Base-by-base conservation (phyloP, 2,797 vertebrate species). In the Sibirionetta formosa region DNA sequence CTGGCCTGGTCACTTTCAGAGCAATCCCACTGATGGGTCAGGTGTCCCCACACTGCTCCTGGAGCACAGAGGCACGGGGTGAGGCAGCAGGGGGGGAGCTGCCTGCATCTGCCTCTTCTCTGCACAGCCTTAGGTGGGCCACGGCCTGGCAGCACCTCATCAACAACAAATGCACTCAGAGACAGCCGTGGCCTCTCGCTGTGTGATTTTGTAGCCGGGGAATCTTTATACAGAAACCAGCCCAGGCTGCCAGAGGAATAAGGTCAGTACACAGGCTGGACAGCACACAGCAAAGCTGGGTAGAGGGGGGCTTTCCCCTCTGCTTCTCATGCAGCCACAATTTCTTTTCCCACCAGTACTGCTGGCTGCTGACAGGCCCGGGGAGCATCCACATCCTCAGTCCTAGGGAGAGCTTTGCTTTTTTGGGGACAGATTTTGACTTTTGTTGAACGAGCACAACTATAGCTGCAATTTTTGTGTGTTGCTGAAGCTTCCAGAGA, bases 401-500 rank as follows among this genome's bases (percentile, higher is more conserved):
- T 68, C 72, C 54, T 35, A 26, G 10, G 20, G 58, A 79, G n/a
- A 77, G 16, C 40, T 73, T 64, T 79, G 44, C 26, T 66, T 95
- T 88, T 82, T 60, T 44, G 73, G 50, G 82, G 53, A 40, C 73
- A 85, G 53, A 91, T 92, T 90, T 94, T 73, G 77, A 9, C 61
- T 83, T 70, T 64, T 57, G 12, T 77, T 96, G 82, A 78, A 88
- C 65, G 79, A 92, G 64, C 51, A 66, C 54, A 65, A 48, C 61
- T 81, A 53, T 51, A 78, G 69, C 35, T 89, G 64, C 60, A 85
- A 38, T 73, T 91, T 82, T 88, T 35, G 38, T 81, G 72, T n/a
- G 60, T 75, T 81, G 78, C 50, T 71, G 69, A 63, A 92, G 65
- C 58, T 94, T 88, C 75, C 90, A 93, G 78, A 61, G 71, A 73